These are phyloP conservation scores for Mirza zaza DNA, from an alignment of 2,113 vertebrate species.

Conservation along the genomic window DNA sequence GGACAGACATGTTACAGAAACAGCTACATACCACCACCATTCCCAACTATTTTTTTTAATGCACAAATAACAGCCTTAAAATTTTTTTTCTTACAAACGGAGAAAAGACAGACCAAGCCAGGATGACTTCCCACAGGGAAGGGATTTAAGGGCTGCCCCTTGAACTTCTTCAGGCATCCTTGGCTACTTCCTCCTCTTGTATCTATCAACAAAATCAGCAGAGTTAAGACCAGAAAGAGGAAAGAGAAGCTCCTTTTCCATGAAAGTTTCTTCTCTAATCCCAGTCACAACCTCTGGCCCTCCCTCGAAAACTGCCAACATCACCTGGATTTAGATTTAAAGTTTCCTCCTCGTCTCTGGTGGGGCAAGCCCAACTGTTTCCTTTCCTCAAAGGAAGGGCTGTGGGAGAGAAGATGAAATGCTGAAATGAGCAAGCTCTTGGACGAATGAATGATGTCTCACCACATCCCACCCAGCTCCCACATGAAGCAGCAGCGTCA, in stretches of 20 bases:
- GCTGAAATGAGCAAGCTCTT: not conserved
- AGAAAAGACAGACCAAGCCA: constrained; percentile 26
- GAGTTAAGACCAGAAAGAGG: not conserved
- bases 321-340: constrained; percentile 88
- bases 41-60: not conserved
- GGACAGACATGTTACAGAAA: not conserved
- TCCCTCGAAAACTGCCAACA: not conserved
- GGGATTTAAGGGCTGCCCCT: not conserved
- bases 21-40: not conserved
- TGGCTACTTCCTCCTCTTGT: constrained; percentile 84
- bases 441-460: accelerated
- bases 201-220: constrained; percentile 76
- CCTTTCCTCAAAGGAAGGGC: constrained; percentile 94
- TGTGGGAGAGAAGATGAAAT: constrained; percentile 65
- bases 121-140: constrained; percentile 62
- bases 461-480: not conserved
- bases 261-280: not conserved
- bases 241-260: not conserved
- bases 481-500: not conserved
- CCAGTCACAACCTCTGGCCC: not conserved
- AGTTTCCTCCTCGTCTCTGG: constrained; percentile 84
- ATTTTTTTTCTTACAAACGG: constrained; percentile 8
- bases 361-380: constrained; percentile 89
- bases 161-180: not conserved
- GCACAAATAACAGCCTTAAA: not conserved